Base-by-base conservation (phyloP, 2,113 vertebrate species). In the Thalassoma bifasciatum region DNA sequence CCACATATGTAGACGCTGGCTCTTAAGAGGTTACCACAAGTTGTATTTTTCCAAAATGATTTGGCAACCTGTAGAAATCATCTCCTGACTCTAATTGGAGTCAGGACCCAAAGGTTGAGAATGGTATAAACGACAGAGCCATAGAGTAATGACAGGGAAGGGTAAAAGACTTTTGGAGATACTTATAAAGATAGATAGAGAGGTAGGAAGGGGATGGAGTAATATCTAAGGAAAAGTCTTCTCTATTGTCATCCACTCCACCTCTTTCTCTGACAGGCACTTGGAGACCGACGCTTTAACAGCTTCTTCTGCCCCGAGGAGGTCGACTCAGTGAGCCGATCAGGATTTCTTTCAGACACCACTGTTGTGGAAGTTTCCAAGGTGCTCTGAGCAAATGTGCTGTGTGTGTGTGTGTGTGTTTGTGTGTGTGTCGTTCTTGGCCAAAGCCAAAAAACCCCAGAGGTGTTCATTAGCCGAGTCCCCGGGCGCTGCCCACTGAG, bases 391-490 rank as follows among this genome's bases (percentile, higher is more conserved):
- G 46, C 38, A 42, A 16, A 21, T 47, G 13, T 34, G 26, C 13
- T 21, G 13, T 19, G 8, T 47, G 44, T 47, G 44, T 4, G n/a
- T n/a, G n/a, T n/a, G n/a, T n/a, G n/a, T 46, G 16, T 46, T 17
- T 49, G 30, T 61, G 49, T 52, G 47, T 38, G 40, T 50, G 8
- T 67, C 14, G 50, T 71, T 10, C 14, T 9, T 49, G 30, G 21
- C 52, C 65, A 34, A 26, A 42, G 12, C 30, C 5, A 42, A n/a
- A 63, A 60, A 67, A 61, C 54, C 90, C 85, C 89, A 22, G 21
- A 82, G 88, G 90, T 88, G 75, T 83, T 92, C 75, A 89, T 93
- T 92, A 92, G 60, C 67, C 0, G 23, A 30, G 59, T 36, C 51
- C 59, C 70, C 10, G 23, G 69, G 72, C 22, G 22, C 73, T 10